Evolutionary conservation across 1,140 invertebrate genomes (phyloP).

Genomic region (Laupala kohalensis): DNA sequence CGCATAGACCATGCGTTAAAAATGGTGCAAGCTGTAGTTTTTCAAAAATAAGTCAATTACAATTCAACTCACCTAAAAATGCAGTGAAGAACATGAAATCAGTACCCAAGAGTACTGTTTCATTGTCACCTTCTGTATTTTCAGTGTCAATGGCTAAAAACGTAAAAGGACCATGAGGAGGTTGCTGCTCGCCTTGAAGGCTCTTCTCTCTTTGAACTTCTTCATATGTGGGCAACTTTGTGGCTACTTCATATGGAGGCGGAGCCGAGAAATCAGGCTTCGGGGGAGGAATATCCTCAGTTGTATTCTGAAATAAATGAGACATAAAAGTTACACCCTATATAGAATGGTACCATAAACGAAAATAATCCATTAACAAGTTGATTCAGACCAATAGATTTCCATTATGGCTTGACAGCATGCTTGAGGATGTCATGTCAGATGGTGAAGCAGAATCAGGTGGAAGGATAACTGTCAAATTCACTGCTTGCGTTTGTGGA

Average conservation of each 20-base stretch:
- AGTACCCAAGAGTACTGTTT: constrained; percentile 62
- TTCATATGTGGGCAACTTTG: constrained; percentile 77
- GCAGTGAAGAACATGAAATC: constrained; percentile 80
- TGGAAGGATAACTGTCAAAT: neutral
- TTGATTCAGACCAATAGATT: neutral
- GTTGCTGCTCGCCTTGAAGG: constrained; percentile 49
- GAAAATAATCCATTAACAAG: neutral
- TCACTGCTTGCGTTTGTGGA: neutral
- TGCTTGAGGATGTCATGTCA: neutral
- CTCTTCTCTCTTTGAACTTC: constrained; percentile 77
- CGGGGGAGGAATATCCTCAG: constrained; percentile 53
- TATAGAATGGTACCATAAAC: neutral
- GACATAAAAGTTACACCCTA: neutral
- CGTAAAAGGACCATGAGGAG: constrained; percentile 34
- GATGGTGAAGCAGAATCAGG: neutral
- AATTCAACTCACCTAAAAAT: constrained; percentile 63
- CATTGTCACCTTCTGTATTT: constrained; percentile 52
- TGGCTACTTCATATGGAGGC: constrained; percentile 64
- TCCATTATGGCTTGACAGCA: neutral
- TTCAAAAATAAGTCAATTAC: too few relatives aligned
- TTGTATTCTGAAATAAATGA: neutral
- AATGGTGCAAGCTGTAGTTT: too few relatives aligned
- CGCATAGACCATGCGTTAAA: too few relatives aligned
- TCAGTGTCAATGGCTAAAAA: constrained; percentile 58
- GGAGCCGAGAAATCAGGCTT: constrained; percentile 70